phyloP scores from a whole-genome alignment of 92 coral and sea anemone genomes.

The Porites rus region DNA sequence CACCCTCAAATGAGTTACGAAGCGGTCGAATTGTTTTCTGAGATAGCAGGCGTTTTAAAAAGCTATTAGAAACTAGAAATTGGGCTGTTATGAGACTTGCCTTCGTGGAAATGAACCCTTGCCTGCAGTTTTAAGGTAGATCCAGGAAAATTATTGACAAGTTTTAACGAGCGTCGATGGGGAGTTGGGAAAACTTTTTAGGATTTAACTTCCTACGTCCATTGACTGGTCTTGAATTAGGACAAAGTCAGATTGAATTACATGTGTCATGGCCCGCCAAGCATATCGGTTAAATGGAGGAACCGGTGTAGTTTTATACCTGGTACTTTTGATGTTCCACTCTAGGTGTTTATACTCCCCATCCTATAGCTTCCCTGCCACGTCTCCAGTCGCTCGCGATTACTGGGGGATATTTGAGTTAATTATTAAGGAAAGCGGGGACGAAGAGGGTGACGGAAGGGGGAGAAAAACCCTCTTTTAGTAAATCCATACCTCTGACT shows the following conservation, averaged over 20 bases:
- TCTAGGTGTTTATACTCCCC: background rate
- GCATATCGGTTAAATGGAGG: background rate
- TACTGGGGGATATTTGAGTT: no score
- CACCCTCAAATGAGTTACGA: conserved; percentile 44
- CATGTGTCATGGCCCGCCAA: background rate
- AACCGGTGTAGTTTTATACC: background rate
- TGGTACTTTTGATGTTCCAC: background rate
- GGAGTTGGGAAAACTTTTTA: background rate
- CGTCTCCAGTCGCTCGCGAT: no score
- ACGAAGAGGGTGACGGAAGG: no score
- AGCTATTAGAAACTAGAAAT: background rate
- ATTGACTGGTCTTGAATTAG: background rate
- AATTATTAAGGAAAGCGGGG: no score
- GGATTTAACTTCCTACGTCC: background rate
- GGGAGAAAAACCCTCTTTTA: no score
- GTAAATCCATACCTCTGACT: no score
- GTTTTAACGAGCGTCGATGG: background rate
- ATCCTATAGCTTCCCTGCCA: background rate
- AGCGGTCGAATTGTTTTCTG: conserved; percentile 27
- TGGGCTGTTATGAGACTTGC: background rate
- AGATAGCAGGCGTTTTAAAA: no score
- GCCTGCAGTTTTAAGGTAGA: background rate
- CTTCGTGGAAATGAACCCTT: background rate
- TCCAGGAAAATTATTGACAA: background rate
- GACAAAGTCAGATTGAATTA: background rate